phyloP scores from a whole-genome alignment of 2,797 vertebrate species.

The Danio tinwini region DNA sequence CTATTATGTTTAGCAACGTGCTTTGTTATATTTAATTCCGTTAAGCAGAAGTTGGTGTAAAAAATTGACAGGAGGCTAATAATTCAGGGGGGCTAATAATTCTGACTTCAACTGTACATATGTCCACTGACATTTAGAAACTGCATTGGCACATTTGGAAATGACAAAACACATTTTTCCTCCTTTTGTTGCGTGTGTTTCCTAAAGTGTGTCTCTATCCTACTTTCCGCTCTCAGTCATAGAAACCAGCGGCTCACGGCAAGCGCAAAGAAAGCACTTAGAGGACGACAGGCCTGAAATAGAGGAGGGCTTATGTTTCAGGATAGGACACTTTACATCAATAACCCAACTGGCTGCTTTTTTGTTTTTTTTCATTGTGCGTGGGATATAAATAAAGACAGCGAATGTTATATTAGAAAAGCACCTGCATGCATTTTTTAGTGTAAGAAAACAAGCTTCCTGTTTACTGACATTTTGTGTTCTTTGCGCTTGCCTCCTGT shows the following conservation, averaged over 20 bases:
- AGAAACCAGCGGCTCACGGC: neutral
- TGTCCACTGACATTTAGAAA: neutral
- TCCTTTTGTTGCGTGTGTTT: constrained; percentile 3
- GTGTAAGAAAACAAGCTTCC: constrained; percentile 17
- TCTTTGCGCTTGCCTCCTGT: neutral
- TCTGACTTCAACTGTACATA: neutral
- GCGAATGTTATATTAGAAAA: constrained; percentile 19
- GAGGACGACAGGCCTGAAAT: constrained; percentile 24
- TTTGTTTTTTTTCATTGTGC: neutral
- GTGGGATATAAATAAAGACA: constrained; percentile 34
- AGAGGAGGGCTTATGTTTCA: constrained; percentile 45
- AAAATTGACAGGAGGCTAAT: no score
- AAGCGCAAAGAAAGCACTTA: constrained; percentile 20
- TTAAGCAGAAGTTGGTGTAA: no score
- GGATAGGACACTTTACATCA: constrained; percentile 46
- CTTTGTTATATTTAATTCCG: no score
- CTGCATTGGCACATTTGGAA: neutral
- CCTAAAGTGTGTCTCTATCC: neutral
- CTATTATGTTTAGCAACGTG: no score
- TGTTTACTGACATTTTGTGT: constrained; percentile 17
- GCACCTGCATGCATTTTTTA: constrained; percentile 5
- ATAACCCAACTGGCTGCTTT: constrained; percentile 30
- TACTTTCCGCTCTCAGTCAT: constrained; percentile 19
- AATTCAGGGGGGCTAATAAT: no score
- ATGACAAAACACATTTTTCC: constrained; percentile 1